Conservation (phyloP, 2,888 invertebrate genomes). For the Bembecia ichneumoniformis region DNA sequence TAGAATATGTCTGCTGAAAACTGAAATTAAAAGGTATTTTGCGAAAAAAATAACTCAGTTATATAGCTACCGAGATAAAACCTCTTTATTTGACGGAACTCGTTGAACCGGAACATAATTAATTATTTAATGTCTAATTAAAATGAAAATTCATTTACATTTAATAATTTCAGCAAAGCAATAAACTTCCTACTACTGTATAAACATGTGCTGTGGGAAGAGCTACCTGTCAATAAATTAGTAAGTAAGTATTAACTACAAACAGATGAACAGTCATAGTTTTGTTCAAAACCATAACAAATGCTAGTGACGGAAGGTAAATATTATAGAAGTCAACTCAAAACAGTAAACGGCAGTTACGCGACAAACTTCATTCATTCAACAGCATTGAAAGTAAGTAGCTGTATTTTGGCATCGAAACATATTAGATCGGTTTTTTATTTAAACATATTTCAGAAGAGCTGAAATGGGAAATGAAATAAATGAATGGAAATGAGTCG, state of each 20-base stretch:
- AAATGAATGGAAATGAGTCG: slow-evolving; percentile 47
- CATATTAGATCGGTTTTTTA: slow-evolving; percentile 4
- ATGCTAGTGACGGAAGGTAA: slow-evolving; percentile 18
- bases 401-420: slow-evolving; percentile 1
- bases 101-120: too few species aligned
- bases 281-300: slow-evolving; percentile 44
- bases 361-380: slow-evolving; percentile 18
- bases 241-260: neutral
- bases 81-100: too few species aligned
- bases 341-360: slow-evolving; percentile 29
- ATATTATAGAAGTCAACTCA: slow-evolving; percentile 33
- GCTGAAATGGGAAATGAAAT: slow-evolving; percentile 43
- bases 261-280: neutral
- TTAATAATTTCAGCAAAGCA: too few species aligned
- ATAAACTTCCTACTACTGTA: too few species aligned
- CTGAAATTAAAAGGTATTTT: too few species aligned
- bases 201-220: too few species aligned
- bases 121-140: too few species aligned
- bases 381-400: slow-evolving; percentile 17
- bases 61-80: too few species aligned
- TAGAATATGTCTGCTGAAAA: too few species aligned
- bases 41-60: too few species aligned
- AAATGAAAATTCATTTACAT: too few species aligned
- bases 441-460: slow-evolving; percentile 3
- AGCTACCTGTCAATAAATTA: neutral